Percentiles rank a stretch among this genome's conserved stretches.
Conservation (phyloP, 2,797 vertebrate species). For the Catostomus latipinnis region DNA sequence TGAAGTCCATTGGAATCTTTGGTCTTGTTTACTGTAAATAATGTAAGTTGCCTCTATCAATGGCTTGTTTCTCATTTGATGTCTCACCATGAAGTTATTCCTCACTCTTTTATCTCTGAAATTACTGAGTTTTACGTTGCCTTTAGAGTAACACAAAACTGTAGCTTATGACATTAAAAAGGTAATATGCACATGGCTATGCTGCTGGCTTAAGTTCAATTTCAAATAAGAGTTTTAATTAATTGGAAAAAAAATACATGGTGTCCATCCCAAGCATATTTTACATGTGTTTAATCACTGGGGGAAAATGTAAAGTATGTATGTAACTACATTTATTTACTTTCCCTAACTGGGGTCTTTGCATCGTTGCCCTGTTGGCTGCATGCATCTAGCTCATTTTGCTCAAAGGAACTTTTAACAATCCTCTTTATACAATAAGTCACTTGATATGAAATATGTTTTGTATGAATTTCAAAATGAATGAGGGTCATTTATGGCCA, state of each 20-base stretch:
- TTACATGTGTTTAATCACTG: constrained; percentile 32
- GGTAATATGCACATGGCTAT: no score
- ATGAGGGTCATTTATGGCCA: constrained; percentile 7
- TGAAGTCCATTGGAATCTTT: constrained; percentile 7
- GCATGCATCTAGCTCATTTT: constrained; percentile 24
- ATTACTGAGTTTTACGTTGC: not conserved
- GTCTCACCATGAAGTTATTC: not conserved
- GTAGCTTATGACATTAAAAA: constrained; percentile 1
- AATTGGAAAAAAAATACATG: constrained; percentile 1
- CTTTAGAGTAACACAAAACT: not conserved
- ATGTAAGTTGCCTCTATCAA: not conserved
- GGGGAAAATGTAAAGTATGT: constrained; percentile 11
- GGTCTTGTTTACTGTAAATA: constrained; percentile 5
- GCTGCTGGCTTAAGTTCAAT: not conserved
- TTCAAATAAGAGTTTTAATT: no score
- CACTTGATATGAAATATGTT: constrained; percentile 19
- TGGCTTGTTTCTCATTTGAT: constrained; percentile 19
- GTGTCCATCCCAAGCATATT: constrained; percentile 14
- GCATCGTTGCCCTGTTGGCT: not conserved
- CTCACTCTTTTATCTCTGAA: not conserved
- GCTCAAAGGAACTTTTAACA: constrained; percentile 9
- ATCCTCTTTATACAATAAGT: not conserved
- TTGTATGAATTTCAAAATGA: constrained; percentile 4
- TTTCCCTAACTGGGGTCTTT: constrained; percentile 35
- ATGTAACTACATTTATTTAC: constrained; percentile 46